Conservation (phyloP, 2,888 invertebrate genomes). For the Sialis lutaria region DNA sequence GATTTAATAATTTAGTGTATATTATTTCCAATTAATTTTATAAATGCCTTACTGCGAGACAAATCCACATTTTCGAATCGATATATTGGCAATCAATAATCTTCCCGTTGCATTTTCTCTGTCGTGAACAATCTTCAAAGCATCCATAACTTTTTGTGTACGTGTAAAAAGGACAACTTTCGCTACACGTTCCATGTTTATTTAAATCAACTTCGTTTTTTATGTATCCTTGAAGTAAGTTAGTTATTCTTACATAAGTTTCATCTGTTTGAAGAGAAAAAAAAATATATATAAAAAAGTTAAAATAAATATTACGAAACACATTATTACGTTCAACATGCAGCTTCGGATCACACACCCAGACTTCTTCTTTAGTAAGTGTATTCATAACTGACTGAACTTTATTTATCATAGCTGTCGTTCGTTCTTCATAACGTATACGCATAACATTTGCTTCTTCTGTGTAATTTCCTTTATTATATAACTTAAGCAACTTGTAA, state of each 20-base stretch:
- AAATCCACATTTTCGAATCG: conserved; percentile 77
- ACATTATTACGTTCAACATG: conserved; percentile 35
- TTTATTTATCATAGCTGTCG: conserved; percentile 36
- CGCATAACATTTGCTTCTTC: conserved; percentile 52
- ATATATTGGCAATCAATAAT: conserved; percentile 60
- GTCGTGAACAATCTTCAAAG: conserved; percentile 50
- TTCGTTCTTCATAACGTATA: conserved; percentile 46
- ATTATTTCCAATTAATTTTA: no score
- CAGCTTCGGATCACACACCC: conserved; percentile 57
- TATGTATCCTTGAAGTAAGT: conserved; percentile 68
- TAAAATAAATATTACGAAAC: no score
- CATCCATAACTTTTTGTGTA: conserved; percentile 53
- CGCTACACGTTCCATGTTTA: conserved; percentile 49
- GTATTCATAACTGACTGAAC: conserved; percentile 40
- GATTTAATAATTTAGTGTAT: no score
- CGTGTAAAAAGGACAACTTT: conserved; percentile 63
- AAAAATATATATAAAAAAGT: no score
- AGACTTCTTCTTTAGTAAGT: conserved; percentile 48
- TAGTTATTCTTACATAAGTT: conserved; percentile 62
- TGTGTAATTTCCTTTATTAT: conserved; percentile 61
- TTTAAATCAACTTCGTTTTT: conserved; percentile 83
- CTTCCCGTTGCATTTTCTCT: conserved; percentile 49
- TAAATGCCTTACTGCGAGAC: conserved; percentile 47
- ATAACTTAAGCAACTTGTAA: conserved; percentile 63
- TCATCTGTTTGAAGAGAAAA: conserved; percentile 22